phyloP scores from a whole-genome alignment of 2,888 invertebrate genomes.

The Eilema sororculum region DNA sequence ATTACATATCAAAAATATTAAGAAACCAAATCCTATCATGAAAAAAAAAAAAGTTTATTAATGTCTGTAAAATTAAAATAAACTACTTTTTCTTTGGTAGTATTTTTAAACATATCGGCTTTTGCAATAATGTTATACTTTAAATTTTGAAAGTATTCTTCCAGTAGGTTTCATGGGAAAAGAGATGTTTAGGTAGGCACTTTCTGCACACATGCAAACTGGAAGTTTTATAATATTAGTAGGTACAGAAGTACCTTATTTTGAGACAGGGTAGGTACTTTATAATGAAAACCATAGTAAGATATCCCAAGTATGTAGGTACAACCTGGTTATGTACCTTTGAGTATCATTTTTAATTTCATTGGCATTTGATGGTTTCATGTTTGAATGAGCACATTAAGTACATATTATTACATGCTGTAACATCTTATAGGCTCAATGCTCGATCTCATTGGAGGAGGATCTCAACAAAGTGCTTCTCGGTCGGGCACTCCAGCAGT shows the following conservation, averaged over 20 bases:
- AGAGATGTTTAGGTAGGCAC: too few relatives aligned
- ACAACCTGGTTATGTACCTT: too few relatives aligned
- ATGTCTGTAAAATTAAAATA: too few relatives aligned
- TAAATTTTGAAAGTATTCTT: neutral
- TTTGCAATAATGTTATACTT: too few relatives aligned
- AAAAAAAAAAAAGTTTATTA: too few relatives aligned
- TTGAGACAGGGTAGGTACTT: neutral
- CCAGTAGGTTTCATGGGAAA: neutral
- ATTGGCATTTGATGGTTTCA: constrained; percentile 13
- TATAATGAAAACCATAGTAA: too few relatives aligned
- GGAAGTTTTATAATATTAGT: too few relatives aligned
- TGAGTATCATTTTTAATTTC: neutral
- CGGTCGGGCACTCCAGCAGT: constrained; percentile 94
- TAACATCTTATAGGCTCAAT: constrained; percentile 80
- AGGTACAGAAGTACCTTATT: too few relatives aligned
- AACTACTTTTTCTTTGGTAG: too few relatives aligned
- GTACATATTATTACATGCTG: neutral
- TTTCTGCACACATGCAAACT: neutral
- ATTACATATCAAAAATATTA: neutral
- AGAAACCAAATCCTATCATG: too few relatives aligned
- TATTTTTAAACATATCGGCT: too few relatives aligned
- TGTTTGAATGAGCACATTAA: neutral
- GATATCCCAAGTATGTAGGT: too few relatives aligned
- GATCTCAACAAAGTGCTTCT: constrained; percentile 86
- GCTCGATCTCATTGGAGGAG: constrained; percentile 91